phyloP scores from a whole-genome alignment of 2,113 vertebrate species.

The Mionectes macconnelli region DNA sequence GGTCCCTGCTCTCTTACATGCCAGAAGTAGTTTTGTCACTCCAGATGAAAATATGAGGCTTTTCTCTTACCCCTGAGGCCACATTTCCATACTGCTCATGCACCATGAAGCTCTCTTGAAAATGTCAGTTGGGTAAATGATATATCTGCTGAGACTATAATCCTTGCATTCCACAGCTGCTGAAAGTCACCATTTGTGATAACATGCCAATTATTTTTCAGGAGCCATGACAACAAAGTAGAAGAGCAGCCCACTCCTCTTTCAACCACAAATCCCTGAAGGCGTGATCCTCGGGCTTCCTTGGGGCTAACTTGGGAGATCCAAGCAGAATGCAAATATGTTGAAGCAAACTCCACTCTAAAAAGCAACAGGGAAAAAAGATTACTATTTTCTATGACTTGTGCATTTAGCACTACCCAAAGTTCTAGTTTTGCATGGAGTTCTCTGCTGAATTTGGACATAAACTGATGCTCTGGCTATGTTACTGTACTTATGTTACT shows the following conservation, averaged over 20 bases:
- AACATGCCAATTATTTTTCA: constrained; percentile 19
- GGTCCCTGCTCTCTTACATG: not conserved
- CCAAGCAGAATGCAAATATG: not conserved
- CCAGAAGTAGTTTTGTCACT: not conserved
- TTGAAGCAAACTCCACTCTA: not conserved
- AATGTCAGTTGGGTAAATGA: not conserved
- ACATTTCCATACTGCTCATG: not conserved
- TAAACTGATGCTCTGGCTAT: not conserved
- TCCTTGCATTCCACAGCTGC: not conserved
- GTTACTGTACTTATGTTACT: too few relatives aligned
- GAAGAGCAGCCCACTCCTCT: not conserved
- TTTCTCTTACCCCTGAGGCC: not conserved
- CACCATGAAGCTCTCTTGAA: not conserved
- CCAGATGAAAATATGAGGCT: not conserved
- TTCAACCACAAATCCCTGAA: accelerated
- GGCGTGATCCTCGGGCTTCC: not conserved
- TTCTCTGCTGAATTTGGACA: not conserved
- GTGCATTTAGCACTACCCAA: not conserved
- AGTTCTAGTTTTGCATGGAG: not conserved
- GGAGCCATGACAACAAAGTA: not conserved
- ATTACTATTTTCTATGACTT: not conserved
- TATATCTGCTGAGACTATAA: not conserved
- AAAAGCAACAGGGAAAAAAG: not conserved
- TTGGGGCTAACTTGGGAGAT: not conserved
- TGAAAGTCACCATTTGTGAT: not conserved